phyloP scores from a whole-genome alignment of 1,140 invertebrate genomes.

The Neoseiulus cucumeris region DNA sequence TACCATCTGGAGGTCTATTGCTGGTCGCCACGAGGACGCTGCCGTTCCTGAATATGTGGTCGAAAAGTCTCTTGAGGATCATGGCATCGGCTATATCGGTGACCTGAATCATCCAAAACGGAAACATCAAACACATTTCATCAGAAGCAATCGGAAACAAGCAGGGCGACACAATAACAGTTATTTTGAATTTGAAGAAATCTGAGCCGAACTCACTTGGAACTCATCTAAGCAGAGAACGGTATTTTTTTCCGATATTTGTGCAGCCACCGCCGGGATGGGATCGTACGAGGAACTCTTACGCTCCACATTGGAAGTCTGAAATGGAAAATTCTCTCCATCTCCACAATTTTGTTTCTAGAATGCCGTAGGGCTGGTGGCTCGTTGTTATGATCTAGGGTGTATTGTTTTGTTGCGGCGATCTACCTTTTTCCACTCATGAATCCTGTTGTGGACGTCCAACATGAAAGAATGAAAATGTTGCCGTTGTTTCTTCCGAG shows the following conservation, averaged over 20 bases:
- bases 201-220: too few species aligned
- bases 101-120: too few species aligned
- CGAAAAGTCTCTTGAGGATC: conserved; percentile 87
- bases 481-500: conserved; percentile 47
- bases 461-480: conserved; percentile 98
- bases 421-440: conserved; percentile 50
- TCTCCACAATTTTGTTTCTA: too few species aligned
- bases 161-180: too few species aligned
- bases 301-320: conserved; percentile 22
- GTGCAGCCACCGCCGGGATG: conserved; percentile 72
- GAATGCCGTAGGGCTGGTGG: too few species aligned
- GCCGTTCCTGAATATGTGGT: conserved; percentile 72
- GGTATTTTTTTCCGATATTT: conserved; percentile 63
- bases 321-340: too few species aligned
- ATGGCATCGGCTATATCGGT: conserved; percentile 98
- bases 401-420: too few species aligned
- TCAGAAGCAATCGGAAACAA: too few species aligned
- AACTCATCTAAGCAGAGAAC: conserved; percentile 98
- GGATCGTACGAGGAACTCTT: conserved; percentile 64
- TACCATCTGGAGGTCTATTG: conserved; percentile 66
- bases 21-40: conserved; percentile 86
- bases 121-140: too few species aligned
- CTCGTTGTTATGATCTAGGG: too few species aligned
- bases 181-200: too few species aligned
- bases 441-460: conserved; percentile 65